Conservation (phyloP, 2,888 invertebrate species). For the Caenorhabditis sp. region DNA sequence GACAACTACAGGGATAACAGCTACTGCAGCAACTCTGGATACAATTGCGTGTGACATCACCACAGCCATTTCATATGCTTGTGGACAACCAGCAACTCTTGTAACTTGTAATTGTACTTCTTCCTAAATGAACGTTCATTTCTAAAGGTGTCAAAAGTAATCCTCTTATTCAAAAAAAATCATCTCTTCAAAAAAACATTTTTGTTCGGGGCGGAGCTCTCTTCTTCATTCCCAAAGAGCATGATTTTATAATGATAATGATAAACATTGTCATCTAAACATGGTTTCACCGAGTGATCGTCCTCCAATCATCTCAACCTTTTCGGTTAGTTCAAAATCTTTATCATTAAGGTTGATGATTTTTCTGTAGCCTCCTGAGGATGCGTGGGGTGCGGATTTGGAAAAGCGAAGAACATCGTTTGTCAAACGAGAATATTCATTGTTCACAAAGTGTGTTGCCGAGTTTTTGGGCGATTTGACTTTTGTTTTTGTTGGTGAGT, state of each 20-base stretch:
- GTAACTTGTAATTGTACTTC: not conserved
- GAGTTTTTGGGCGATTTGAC: constrained; percentile 61
- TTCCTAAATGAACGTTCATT: not conserved
- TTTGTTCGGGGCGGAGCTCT: not conserved
- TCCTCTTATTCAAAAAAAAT: no score
- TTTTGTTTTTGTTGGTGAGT: constrained; percentile 61
- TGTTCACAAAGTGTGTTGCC: constrained; percentile 57
- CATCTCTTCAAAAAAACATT: not conserved
- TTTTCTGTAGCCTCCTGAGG: constrained; percentile 22
- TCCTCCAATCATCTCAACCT: constrained; percentile 35
- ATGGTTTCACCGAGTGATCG: constrained; percentile 31
- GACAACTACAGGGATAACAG: not conserved
- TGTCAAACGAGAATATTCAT: constrained; percentile 38
- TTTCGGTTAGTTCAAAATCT: constrained; percentile 32
- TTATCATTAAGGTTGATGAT: not conserved
- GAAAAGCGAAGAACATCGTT: not conserved
- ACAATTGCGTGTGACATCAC: not conserved
- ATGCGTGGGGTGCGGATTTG: constrained; percentile 15
- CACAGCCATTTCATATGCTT: not conserved
- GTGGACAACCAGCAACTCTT: not conserved
- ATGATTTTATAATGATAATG: constrained; percentile 16
- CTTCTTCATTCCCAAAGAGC: constrained; percentile 14
- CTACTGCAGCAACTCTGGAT: not conserved
- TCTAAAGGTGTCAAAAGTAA: no score
- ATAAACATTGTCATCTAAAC: not conserved